Evolutionary conservation across 1,140 invertebrate genomes (phyloP).

Genomic region (Drosophila gunungcola): DNA sequence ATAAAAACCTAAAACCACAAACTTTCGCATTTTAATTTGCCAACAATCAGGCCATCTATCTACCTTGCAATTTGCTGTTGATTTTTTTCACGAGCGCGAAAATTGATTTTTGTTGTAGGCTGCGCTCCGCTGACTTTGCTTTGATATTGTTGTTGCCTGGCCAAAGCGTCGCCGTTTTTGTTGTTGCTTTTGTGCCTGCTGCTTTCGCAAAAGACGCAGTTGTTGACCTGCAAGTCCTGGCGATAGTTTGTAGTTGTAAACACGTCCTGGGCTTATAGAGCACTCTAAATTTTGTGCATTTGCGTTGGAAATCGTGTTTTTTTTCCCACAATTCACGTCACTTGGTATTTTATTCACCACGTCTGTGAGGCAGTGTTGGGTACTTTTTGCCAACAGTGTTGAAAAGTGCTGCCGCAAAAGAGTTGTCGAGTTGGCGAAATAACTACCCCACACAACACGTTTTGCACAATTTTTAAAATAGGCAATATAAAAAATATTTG

Average conservation of each 20-base stretch:
- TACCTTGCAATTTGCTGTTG: slow-evolving; percentile 59
- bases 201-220: slow-evolving; percentile 3
- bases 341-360: slow-evolving; percentile 71
- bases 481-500: no score
- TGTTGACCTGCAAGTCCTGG: slow-evolving; percentile 7
- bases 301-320: slow-evolving; percentile 56
- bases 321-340: slow-evolving; percentile 72
- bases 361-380: slow-evolving; percentile 31
- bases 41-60: slow-evolving; percentile 32
- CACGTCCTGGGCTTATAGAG: slow-evolving; percentile 3
- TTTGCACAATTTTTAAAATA: neutral
- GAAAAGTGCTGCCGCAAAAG: neutral
- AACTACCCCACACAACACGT: neutral
- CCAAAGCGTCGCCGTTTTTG: slow-evolving; percentile 27
- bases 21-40: slow-evolving; percentile 22
- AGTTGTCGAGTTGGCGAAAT: neutral
- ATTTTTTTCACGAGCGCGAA: slow-evolving; percentile 52
- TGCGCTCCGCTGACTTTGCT: slow-evolving; percentile 44
- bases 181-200: slow-evolving; percentile 18
- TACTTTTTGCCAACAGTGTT: slow-evolving; percentile 1
- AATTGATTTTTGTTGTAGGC: slow-evolving; percentile 67
- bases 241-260: neutral
- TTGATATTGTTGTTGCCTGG: slow-evolving; percentile 54
- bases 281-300: slow-evolving; percentile 24
- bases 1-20: slow-evolving; percentile 3